phyloP scores from a whole-genome alignment of 2,113 vertebrate species.

The Balaenoptera acutorostrata region DNA sequence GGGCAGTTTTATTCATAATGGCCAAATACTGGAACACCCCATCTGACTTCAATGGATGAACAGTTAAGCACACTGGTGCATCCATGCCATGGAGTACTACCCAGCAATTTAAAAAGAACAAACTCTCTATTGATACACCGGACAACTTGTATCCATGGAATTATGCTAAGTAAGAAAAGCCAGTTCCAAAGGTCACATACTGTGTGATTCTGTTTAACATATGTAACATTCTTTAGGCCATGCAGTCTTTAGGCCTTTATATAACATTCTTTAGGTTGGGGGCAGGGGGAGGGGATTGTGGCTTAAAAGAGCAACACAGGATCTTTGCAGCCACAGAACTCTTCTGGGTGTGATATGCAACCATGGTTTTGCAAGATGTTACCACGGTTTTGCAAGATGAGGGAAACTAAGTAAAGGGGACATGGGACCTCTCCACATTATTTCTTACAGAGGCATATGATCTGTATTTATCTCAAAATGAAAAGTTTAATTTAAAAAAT shows the following conservation, averaged over 20 bases:
- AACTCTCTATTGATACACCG: background rate
- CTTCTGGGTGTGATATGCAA: background rate
- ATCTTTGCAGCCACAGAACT: background rate
- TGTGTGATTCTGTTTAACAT: background rate
- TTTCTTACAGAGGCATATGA: background rate
- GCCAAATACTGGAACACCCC: background rate
- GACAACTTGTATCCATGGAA: background rate
- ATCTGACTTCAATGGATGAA: background rate
- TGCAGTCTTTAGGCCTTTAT: background rate
- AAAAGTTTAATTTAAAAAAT: background rate
- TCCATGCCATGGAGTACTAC: rapidly evolving
- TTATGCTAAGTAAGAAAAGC: background rate
- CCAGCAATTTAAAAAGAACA: background rate
- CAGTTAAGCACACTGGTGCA: background rate
- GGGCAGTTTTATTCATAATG: background rate
- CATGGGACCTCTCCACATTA: background rate
- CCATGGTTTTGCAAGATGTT: background rate
- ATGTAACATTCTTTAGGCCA: background rate
- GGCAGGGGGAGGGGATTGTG: background rate
- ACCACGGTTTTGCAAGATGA: no score
- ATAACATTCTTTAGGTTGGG: background rate
- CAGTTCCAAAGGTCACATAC: background rate
- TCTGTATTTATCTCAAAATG: background rate
- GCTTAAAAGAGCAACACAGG: background rate
- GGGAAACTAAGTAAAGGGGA: background rate